phyloP scores from a whole-genome alignment of 2,797 vertebrate species.

The Emys orbicularis region DNA sequence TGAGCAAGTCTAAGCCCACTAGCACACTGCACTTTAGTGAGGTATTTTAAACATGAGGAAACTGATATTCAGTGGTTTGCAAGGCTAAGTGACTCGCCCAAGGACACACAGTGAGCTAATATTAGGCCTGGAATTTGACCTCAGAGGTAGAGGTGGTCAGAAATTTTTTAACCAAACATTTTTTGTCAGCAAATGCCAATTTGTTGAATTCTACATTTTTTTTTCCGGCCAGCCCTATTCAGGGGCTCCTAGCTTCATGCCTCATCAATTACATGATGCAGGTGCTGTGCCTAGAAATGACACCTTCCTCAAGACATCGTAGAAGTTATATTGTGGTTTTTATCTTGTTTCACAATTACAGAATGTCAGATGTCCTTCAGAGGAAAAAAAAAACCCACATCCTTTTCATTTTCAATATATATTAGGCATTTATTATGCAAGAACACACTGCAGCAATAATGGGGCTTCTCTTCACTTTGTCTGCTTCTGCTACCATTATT shows the following conservation, averaged over 20 bases:
- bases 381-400: conserved; percentile 65
- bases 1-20: background rate
- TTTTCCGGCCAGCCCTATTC: background rate
- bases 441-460: conserved; percentile 51
- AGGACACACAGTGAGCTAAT: background rate
- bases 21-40: background rate
- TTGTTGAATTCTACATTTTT: background rate
- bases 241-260: background rate
- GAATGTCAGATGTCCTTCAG: background rate
- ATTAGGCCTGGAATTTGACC: fast-evolving
- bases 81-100: background rate
- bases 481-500: background rate
- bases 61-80: fast-evolving
- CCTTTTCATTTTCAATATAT: conserved; percentile 53
- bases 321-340: fast-evolving
- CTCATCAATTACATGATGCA: background rate
- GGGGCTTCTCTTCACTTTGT: conserved; percentile 21
- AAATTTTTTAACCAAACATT: background rate
- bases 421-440: background rate
- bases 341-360: background rate
- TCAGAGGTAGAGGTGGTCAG: background rate
- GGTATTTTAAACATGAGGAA: background rate
- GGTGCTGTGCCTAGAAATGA: background rate
- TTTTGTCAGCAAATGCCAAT: background rate
- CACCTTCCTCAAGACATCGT: background rate